Evolutionary conservation across 2,113 vertebrate species (phyloP).

Genomic region (Shinisaurus crocodilurus): DNA sequence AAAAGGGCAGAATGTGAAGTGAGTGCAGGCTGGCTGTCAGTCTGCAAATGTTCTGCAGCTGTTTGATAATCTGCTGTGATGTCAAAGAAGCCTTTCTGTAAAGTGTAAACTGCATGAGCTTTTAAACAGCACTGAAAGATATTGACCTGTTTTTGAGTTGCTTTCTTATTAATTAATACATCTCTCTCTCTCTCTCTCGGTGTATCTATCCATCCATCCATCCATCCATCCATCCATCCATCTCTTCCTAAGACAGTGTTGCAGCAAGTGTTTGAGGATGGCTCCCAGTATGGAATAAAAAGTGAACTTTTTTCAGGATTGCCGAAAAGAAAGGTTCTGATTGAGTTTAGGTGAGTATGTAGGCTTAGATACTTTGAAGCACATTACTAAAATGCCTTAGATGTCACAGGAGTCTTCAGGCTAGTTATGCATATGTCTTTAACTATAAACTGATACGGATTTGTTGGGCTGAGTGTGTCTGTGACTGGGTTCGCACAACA

Average conservation of each 20-base stretch:
- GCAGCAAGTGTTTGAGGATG: conserved; percentile 82
- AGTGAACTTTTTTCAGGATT: conserved; percentile 87
- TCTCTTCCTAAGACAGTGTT: conserved; percentile 85
- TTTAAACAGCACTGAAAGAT: background rate
- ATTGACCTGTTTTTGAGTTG: background rate
- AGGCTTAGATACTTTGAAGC: conserved; percentile 3
- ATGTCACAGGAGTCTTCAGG: background rate
- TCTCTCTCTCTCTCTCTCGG: background rate
- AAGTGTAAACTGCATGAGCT: background rate
- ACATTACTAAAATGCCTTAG: background rate
- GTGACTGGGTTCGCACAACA: background rate
- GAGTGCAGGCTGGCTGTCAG: no score
- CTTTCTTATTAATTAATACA: background rate
- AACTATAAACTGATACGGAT: background rate
- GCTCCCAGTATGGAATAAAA: conserved; percentile 82
- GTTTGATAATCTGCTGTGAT: background rate
- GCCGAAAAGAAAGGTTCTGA: conserved; percentile 79
- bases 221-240: no score
- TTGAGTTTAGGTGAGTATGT: conserved; percentile 90
- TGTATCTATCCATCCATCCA: no score
- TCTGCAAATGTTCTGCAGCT: background rate
- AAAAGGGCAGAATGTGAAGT: background rate
- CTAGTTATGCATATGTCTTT: background rate
- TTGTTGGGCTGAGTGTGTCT: background rate
- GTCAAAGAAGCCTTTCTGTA: background rate